Evolutionary conservation across 2,797 vertebrate species (phyloP), one percentile per base, ranked within the genome.

Genomic region (Rhinella marina): DNA sequence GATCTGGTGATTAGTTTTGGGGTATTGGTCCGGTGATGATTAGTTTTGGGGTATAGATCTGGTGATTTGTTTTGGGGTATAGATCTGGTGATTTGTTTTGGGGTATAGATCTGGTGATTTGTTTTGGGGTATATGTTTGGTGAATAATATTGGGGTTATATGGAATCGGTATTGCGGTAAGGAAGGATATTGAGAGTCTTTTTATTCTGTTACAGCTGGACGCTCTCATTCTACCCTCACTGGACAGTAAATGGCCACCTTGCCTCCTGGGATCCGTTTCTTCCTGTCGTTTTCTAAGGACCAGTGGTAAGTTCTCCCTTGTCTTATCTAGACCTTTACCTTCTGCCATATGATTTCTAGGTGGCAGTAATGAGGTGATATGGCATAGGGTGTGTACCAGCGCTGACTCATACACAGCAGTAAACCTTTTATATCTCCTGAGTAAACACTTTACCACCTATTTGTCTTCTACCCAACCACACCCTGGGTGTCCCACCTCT

Each of bases 241-340:
- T 25, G 48, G 52, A 32, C 70, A 56, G 50, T 87, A 62, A 73
- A 87, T 87, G 86, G 86, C 86, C 57, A 48, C 27, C 25, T 19
- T 88, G 86, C 86, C 86, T 59, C 86, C 86, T 0, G 86, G 86
- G 29, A 84, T 88, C 29, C 86, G 81, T 13, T 21, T 84, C 4
- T 88, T 84, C 61, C 48, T 84, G 6, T 83, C 86, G 3, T 83
- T 88, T 66, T 84, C 86, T 21, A 77, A 54, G 29, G 81, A 84
- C 50, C 80, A 87, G 81, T 87, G 86, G 86, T 87, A 11, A 78
- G 86, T 83, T 57, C 0, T 16, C 73, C 73, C 32, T 0, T 27
- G 1, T 19, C 57, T 59, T 16, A 6, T 56, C 57, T 14, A 59
- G 57, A 5, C 14, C 57, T 12, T 29, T 4, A 29, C 4, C 64